Evolutionary conservation across 2,113 vertebrate species (phyloP).

Genomic region (Pseudorasbora parva): DNA sequence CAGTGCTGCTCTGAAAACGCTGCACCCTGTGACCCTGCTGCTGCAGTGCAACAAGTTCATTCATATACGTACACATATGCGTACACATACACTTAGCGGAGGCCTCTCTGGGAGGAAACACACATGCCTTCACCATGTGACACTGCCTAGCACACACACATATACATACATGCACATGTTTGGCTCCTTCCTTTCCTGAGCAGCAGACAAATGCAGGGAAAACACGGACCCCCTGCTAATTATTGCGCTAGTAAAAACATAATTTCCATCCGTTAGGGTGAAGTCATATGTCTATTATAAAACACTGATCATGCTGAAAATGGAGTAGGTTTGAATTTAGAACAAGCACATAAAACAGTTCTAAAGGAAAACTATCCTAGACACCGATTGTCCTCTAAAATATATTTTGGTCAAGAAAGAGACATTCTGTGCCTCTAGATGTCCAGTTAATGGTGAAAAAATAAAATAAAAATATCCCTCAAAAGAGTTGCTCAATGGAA

Average conservation of each 20-base stretch:
- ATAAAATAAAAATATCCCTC: background rate
- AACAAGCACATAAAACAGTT: background rate
- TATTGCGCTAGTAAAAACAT: constrained; percentile 30
- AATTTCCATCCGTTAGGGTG: background rate
- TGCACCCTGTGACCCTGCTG: constrained; percentile 60
- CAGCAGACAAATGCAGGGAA: constrained; percentile 14
- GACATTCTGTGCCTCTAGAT: constrained; percentile 5
- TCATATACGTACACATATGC: constrained; percentile 17
- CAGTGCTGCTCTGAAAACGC: constrained; percentile 46
- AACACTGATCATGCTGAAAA: constrained; percentile 17
- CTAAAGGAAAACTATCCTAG: background rate
- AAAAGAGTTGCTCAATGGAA: background rate
- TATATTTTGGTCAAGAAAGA: background rate
- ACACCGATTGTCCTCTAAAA: background rate
- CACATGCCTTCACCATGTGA: constrained; percentile 54
- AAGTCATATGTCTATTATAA: constrained; percentile 3
- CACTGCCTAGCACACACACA: constrained; percentile 16
- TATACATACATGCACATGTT: constrained; percentile 21
- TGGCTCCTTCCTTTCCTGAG: constrained; percentile 26
- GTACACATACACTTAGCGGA: constrained; percentile 38
- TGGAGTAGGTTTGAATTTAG: constrained; percentile 21
- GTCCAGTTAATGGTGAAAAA: background rate
- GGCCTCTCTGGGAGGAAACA: constrained; percentile 54
- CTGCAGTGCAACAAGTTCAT: constrained; percentile 56
- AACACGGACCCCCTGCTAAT: background rate